Evolutionary conservation across 2,113 vertebrate species (phyloP), one percentile per base, ranked within the genome.

Genomic region (Daubentonia madagascariensis): DNA sequence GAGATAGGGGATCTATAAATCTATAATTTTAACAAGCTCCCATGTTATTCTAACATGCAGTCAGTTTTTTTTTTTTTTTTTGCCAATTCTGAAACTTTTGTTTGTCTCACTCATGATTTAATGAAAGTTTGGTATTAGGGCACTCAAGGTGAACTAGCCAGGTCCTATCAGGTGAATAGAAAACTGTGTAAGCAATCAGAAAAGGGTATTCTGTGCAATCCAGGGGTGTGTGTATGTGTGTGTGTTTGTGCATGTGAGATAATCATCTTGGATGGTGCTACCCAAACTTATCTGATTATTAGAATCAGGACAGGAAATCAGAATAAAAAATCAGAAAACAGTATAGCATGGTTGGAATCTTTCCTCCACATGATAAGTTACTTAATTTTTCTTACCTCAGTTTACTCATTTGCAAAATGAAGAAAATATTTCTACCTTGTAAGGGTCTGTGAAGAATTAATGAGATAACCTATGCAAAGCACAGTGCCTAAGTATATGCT

Each of bases 381-480:
- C 7, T 68, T 73, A 81, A 76, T 75, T 9, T 79, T 97, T 76
- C 37, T 72, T 61, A 48, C 43, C 23, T 83, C 45, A 61, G 5
- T 40, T 96, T 96, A 35, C 43, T 88, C 40, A 90, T 76, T 23
- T 57, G 7, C 73, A 75, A 91, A 78, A 80, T 96, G 35, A 81
- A 85, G 40, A 90, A 68, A 72, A 57, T 89, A n/a, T 61, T 73
- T 79, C 52, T 76, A 59, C 22, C 28, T 89, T 79, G n/a, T 37
- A 83, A 92, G 57, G 2, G 75, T 92, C 8, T 65, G 3, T 83
- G 25, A 97, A 75, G 61, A 63, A 63, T 75, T 87, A 96, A 76
- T 90, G 79, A 92, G 50, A 43, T 73, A 84, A 78, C 13, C 20
- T 68, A 14, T 61, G 11, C 22, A 86, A 78, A 96, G 16, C 12